Conservation (phyloP, 2,888 invertebrate species). For the Lathronympha strigana region DNA sequence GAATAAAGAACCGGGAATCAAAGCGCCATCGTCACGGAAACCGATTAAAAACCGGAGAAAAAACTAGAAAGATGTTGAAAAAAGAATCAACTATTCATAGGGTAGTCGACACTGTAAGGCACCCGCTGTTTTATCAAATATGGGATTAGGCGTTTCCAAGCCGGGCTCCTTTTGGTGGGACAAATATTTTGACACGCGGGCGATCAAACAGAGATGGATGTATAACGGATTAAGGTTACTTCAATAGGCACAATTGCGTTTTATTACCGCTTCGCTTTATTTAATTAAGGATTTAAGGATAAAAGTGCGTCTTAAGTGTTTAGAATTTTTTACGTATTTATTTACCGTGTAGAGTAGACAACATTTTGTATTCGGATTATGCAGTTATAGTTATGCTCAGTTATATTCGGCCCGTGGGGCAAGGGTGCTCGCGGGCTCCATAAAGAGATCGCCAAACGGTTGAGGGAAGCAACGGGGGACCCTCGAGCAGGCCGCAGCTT, state of each 20-base stretch:
- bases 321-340: no score
- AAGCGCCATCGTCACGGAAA: constrained; percentile 78
- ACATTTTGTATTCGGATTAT: background rate
- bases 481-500: no score
- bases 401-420: no score
- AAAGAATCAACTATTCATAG: constrained; percentile 74
- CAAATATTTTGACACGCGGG: constrained; percentile 79
- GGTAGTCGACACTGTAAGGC: constrained; percentile 61
- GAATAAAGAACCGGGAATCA: constrained; percentile 80
- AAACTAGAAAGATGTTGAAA: constrained; percentile 72
- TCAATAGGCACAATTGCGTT: constrained; percentile 57
- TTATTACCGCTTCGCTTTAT: constrained; percentile 52
- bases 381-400: no score
- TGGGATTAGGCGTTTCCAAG: constrained; percentile 73
- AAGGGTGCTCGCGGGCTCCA: no score
- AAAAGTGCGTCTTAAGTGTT: background rate
- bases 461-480: no score
- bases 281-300: constrained; percentile 19
- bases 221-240: constrained; percentile 65
- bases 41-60: constrained; percentile 70
- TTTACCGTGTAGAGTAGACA: background rate
- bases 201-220: constrained; percentile 66
- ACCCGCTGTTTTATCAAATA: constrained; percentile 82
- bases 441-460: no score
- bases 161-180: constrained; percentile 66